phyloP scores from a whole-genome alignment of 2,888 invertebrate species.

The Encarsia formosa region DNA sequence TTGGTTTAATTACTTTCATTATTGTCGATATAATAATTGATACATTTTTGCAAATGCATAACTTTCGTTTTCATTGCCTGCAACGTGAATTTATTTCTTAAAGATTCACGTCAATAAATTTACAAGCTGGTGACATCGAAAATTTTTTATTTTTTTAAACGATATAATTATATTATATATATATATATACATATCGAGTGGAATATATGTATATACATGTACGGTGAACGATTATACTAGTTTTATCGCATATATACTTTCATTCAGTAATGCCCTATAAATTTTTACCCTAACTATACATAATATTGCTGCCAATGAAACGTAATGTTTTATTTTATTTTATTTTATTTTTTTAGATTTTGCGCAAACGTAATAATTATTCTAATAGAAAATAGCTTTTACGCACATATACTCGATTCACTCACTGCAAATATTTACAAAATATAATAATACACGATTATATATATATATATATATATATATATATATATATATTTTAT shows the following conservation, averaged over 20 bases:
- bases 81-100: slow-evolving; percentile 6
- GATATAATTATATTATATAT: slow-evolving; percentile 3
- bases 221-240: slow-evolving; percentile 8
- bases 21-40: slow-evolving; percentile 47
- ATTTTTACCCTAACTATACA: too few species aligned
- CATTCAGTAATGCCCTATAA: too few species aligned
- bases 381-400: neutral
- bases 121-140: slow-evolving; percentile 17
- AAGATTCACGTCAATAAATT: slow-evolving; percentile 10
- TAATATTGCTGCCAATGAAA: too few species aligned
- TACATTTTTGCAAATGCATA: slow-evolving; percentile 29
- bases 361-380: neutral
- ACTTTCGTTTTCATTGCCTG: slow-evolving; percentile 6
- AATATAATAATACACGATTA: too few species aligned
- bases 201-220: slow-evolving; percentile 24
- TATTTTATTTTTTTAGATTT: neutral
- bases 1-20: slow-evolving; percentile 34
- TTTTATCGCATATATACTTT: too few species aligned
- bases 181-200: slow-evolving; percentile 15
- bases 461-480: too few species aligned
- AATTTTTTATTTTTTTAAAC: slow-evolving; percentile 1
- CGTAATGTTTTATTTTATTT: too few species aligned
- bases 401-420: too few species aligned
- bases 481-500: neutral
- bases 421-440: too few species aligned